phyloP scores from a whole-genome alignment of 2,888 invertebrate species.

The Platyscelio sp. region DNA sequence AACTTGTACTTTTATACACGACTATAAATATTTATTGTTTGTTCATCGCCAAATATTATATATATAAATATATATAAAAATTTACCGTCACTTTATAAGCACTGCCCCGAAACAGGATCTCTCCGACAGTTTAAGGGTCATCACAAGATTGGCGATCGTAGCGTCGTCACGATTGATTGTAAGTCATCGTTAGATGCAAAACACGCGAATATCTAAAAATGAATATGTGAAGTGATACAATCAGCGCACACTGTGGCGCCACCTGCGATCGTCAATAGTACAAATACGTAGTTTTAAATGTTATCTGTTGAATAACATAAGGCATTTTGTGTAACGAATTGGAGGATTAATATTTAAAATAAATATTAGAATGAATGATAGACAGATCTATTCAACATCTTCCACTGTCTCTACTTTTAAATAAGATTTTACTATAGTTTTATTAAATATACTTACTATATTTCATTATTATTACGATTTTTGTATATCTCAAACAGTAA shows the following conservation, averaged over 20 bases:
- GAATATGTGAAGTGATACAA: not conserved
- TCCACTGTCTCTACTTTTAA: constrained; percentile 15
- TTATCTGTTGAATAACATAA: constrained; percentile 58
- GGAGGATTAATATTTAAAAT: constrained; percentile 51
- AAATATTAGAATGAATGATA: constrained; percentile 55
- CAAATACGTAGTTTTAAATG: constrained; percentile 58
- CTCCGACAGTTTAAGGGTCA: constrained; percentile 40
- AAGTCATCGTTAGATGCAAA: not conserved
- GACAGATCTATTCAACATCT: constrained; percentile 65
- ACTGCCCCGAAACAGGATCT: constrained; percentile 67
- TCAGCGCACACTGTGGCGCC: constrained; percentile 6
- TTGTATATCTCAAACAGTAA: no score
- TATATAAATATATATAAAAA: constrained; percentile 32
- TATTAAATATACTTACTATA: constrained; percentile 24
- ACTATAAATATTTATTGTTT: constrained; percentile 68
- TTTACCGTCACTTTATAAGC: constrained; percentile 52
- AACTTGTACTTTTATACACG: constrained; percentile 70
- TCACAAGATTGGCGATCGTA: constrained; percentile 49
- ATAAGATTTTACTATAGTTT: constrained; percentile 25
- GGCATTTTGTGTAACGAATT: constrained; percentile 54
- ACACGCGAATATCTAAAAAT: not conserved
- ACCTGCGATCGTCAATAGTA: constrained; percentile 63
- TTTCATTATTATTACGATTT: constrained; percentile 6
- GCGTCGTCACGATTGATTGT: constrained; percentile 13
- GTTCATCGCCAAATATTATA: constrained; percentile 65